phyloP scores from a whole-genome alignment of 2,888 invertebrate species.

The Tholera decimalis region DNA sequence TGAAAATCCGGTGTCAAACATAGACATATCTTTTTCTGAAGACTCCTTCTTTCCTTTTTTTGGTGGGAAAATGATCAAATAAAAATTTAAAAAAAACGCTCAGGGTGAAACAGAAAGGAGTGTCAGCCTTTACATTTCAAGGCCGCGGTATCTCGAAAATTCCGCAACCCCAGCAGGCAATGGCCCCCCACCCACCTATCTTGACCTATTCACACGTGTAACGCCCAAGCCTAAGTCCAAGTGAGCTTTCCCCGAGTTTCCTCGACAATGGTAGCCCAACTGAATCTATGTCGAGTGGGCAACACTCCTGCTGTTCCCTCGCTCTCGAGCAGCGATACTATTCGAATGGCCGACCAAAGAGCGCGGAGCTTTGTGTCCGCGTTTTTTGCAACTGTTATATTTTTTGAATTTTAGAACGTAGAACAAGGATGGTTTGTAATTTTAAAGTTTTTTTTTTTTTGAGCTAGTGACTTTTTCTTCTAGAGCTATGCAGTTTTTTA shows the following conservation, averaged over 20 bases:
- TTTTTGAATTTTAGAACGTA: conserved; percentile 52
- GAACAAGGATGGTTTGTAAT: conserved; percentile 9
- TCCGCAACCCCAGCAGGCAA: too few relatives aligned
- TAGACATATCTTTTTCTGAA: too few relatives aligned
- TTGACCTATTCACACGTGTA: neutral
- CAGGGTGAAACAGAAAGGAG: too few relatives aligned
- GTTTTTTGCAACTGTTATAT: conserved; percentile 60
- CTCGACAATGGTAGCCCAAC: conserved; percentile 54
- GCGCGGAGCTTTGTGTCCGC: conserved; percentile 69
- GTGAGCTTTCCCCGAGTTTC: conserved; percentile 40
- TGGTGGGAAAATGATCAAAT: too few relatives aligned
- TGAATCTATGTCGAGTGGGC: conserved; percentile 77
- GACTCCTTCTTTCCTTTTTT: too few relatives aligned
- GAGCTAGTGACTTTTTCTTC: neutral
- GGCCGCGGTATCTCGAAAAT: too few relatives aligned
- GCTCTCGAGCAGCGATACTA: conserved; percentile 71
- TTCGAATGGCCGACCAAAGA: conserved; percentile 74
- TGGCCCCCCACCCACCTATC: too few relatives aligned
- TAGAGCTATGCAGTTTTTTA: neutral
- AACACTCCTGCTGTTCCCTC: conserved; percentile 67
- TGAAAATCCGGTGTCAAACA: too few relatives aligned
- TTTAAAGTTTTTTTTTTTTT: neutral
- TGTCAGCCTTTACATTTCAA: too few relatives aligned
- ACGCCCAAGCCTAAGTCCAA: neutral
- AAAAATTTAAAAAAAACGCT: too few relatives aligned